Percentiles rank a stretch among this genome's conserved stretches.
phyloP scores from a whole-genome alignment of 2,888 invertebrate genomes.

The Monochamus alternatus region DNA sequence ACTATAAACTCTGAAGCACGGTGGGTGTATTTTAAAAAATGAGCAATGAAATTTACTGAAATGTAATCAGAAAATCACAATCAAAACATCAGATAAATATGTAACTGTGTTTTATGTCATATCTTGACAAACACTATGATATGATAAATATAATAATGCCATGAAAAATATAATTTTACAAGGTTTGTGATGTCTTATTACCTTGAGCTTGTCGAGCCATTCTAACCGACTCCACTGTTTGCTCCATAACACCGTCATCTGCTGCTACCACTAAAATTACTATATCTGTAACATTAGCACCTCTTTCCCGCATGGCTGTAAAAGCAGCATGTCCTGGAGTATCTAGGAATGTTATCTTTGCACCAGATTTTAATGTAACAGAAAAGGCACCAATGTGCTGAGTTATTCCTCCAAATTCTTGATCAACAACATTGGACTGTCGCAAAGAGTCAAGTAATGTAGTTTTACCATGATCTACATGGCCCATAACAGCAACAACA shows the following conservation, averaged over 20 bases:
- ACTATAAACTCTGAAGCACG: too few relatives aligned
- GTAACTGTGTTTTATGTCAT: too few relatives aligned
- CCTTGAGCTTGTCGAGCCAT: constrained; percentile 87
- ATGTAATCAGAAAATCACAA: too few relatives aligned
- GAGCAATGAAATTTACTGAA: too few relatives aligned
- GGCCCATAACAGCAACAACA: constrained; percentile 99
- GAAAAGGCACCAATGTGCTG: constrained; percentile 99
- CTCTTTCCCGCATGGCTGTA: constrained; percentile 92
- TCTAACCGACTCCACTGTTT: constrained; percentile 92
- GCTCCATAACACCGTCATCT: constrained; percentile 99
- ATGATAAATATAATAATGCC: too few relatives aligned
- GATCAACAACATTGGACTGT: constrained; percentile 88
- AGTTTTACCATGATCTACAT: constrained; percentile 99
- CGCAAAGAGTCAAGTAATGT: constrained; percentile 93
- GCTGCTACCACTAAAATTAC: constrained; percentile 97
- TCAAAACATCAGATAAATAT: too few relatives aligned
- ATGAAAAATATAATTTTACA: too few relatives aligned
- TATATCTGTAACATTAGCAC: constrained; percentile 95
- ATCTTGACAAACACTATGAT: too few relatives aligned
- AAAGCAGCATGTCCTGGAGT: constrained; percentile 99
- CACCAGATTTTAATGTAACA: constrained; percentile 79
- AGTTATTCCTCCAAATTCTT: constrained; percentile 98
- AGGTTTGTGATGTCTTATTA: constrained; percentile 59
- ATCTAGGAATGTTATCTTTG: constrained; percentile 93
- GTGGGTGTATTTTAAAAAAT: too few relatives aligned